These are phyloP conservation scores for Dryobota labecula DNA, from an alignment of 2,888 invertebrate species.

Conservation along the genomic window DNA sequence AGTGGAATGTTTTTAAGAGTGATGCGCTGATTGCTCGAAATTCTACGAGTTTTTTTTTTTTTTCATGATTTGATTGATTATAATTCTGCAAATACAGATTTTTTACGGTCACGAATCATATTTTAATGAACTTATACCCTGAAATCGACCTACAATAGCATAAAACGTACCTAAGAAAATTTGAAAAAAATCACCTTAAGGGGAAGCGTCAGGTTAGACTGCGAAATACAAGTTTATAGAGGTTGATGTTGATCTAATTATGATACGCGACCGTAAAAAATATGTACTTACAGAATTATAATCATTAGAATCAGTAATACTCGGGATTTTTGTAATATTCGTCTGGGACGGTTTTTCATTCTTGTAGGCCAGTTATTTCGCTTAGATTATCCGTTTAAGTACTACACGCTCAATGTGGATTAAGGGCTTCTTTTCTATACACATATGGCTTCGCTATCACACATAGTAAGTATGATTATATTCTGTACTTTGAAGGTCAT, in stretches of 20 bases:
- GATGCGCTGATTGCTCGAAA: not conserved
- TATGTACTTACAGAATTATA: no score
- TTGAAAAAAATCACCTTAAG: no score
- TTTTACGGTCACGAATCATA: no score
- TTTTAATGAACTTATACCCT: no score
- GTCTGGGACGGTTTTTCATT: not conserved
- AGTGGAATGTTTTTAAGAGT: not conserved
- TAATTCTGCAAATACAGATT: not conserved
- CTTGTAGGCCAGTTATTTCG: not conserved
- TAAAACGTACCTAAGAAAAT: no score
- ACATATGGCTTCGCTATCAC: slow-evolving; percentile 11
- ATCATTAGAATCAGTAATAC: no score
- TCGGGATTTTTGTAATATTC: not conserved
- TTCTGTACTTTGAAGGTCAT: slow-evolving; percentile 3
- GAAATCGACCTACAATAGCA: no score
- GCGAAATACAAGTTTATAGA: no score
- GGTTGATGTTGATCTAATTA: no score
- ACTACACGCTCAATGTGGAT: not conserved
- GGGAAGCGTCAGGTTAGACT: no score
- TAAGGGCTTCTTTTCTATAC: not conserved
- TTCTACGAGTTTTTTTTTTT: not conserved
- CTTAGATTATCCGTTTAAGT: not conserved
- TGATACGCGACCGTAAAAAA: no score
- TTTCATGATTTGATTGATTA: not conserved
- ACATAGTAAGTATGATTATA: not conserved